A percentile compares a stretch with the other conserved stretches of the same genome.
Evolutionary conservation across 2,888 invertebrate species (phyloP).

Genomic region (Pristionchus maxplancki): DNA sequence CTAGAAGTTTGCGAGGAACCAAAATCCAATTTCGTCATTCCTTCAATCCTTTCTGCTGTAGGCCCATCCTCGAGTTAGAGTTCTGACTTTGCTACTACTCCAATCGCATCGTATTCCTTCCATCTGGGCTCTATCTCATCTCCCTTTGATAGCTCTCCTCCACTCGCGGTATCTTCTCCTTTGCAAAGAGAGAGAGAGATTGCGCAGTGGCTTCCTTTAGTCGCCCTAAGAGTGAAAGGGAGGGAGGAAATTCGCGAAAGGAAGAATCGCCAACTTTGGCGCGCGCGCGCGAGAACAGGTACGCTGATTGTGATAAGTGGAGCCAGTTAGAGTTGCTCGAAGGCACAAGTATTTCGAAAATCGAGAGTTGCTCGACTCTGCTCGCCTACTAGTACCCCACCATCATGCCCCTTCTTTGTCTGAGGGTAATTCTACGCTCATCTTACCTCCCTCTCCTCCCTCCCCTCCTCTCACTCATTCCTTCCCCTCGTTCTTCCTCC

Average conservation of each 20-base stretch:
- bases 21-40: too few species aligned
- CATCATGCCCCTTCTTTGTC: neutral
- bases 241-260: neutral
- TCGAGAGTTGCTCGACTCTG: neutral
- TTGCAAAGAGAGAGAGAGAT: conserved; percentile 29
- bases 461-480: conserved; percentile 16
- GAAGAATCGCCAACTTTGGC: neutral
- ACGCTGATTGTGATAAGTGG: conserved; percentile 21
- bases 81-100: too few species aligned
- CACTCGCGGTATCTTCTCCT: neutral
- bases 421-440: conserved; percentile 15
- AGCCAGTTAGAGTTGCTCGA: neutral
- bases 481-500: conserved; percentile 23
- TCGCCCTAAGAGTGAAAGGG: neutral
- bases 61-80: too few species aligned
- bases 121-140: neutral
- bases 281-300: neutral
- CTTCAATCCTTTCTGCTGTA: too few species aligned
- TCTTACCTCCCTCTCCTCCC: conserved; percentile 26
- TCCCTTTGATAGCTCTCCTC: neutral
- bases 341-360: neutral
- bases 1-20: too few species aligned
- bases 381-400: neutral
- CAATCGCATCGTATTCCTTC: too few species aligned
- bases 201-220: conserved; percentile 35